Evolutionary conservation across 2,888 invertebrate species (phyloP).

Genomic region (Linyphia triangularis): DNA sequence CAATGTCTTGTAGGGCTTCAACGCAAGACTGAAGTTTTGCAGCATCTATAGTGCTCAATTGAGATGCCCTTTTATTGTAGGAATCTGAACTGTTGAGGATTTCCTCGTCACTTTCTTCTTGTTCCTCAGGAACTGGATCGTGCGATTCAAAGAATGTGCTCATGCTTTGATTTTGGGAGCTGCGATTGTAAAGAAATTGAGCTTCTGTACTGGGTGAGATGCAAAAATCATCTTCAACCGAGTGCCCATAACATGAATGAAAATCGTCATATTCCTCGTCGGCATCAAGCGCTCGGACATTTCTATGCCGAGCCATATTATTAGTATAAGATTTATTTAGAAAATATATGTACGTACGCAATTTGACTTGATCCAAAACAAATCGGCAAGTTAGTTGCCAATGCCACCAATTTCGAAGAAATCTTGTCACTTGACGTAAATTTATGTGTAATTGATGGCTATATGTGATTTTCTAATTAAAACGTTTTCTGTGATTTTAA

Average conservation of each 20-base stretch:
- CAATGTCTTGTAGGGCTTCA: slow-evolving; percentile 88
- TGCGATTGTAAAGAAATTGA: slow-evolving; percentile 91
- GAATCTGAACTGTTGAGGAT: slow-evolving; percentile 66
- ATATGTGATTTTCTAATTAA: no score
- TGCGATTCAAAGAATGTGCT: slow-evolving; percentile 87
- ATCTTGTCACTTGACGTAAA: no score
- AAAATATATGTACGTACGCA: not conserved
- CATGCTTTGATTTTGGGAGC: slow-evolving; percentile 82
- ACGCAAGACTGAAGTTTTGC: slow-evolving; percentile 90
- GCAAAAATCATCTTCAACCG: slow-evolving; percentile 94
- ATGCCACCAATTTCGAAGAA: not conserved
- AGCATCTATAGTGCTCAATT: slow-evolving; percentile 77
- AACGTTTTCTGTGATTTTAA: no score
- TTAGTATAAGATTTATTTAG: not conserved
- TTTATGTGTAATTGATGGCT: no score
- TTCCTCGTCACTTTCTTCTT: slow-evolving; percentile 81
- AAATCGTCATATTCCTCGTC: slow-evolving; percentile 93
- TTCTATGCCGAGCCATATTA: slow-evolving; percentile 92
- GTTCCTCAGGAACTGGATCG: slow-evolving; percentile 85
- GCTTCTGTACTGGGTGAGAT: slow-evolving; percentile 84
- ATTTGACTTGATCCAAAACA: slow-evolving; percentile 11
- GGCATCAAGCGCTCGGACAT: slow-evolving; percentile 90
- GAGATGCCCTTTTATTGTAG: slow-evolving; percentile 79
- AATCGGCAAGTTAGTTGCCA: not conserved
- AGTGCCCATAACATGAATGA: slow-evolving; percentile 93